Percentiles rank a stretch among this genome's conserved stretches.
phyloP scores from a whole-genome alignment of 2,888 invertebrate genomes.

The Eupeodes luniger region DNA sequence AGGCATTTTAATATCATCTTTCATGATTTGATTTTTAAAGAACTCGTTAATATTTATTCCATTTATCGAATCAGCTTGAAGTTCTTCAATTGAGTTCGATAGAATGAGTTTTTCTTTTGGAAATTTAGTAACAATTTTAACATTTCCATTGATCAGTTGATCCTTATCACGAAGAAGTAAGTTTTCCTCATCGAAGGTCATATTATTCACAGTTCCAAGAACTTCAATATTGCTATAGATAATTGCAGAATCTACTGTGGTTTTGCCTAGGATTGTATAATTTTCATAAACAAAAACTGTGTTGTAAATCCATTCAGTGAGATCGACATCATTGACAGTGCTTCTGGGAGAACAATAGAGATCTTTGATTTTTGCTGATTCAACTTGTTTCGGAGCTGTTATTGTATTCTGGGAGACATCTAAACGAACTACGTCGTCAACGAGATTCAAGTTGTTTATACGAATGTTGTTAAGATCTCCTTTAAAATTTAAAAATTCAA shows the following conservation, averaged over 20 bases:
- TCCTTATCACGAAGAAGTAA: conserved; percentile 80
- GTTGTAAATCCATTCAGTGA: conserved; percentile 84
- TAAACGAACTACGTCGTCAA: conserved; percentile 85
- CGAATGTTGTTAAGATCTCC: conserved; percentile 81
- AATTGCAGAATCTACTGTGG: conserved; percentile 80
- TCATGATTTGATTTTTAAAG: conserved; percentile 79
- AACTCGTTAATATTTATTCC: conserved; percentile 81
- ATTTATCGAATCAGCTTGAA: conserved; percentile 80
- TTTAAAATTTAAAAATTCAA: conserved; percentile 62
- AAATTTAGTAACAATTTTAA: conserved; percentile 79
- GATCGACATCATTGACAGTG: conserved; percentile 84
- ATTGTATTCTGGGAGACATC: conserved; percentile 83
- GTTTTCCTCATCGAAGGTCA: conserved; percentile 82
- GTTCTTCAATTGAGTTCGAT: conserved; percentile 80
- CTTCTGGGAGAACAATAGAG: conserved; percentile 81
- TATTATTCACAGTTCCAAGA: conserved; percentile 82
- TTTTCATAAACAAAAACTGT: conserved; percentile 83
- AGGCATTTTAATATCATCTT: background rate
- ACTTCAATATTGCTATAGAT: conserved; percentile 81
- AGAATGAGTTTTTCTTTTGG: conserved; percentile 78
- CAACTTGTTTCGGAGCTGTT: conserved; percentile 84
- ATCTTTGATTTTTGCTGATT: conserved; percentile 82
- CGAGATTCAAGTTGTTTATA: conserved; percentile 85
- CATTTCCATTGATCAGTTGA: conserved; percentile 79
- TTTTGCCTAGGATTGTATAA: conserved; percentile 84